These are phyloP conservation scores for Copsychus sechellarum DNA, from an alignment of 2,113 vertebrate species.

Conservation along the genomic window DNA sequence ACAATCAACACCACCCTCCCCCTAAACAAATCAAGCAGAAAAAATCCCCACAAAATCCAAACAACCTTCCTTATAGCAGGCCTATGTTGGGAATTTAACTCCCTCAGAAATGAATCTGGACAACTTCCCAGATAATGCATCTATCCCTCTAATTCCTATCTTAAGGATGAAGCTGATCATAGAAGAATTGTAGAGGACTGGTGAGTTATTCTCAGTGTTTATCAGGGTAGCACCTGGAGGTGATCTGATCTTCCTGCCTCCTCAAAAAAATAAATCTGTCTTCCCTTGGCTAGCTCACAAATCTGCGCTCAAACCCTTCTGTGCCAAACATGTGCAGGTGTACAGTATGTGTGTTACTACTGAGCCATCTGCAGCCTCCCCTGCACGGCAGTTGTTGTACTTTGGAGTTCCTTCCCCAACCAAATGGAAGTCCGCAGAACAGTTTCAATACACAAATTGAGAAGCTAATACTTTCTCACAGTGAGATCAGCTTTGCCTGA, in stretches of 20 bases:
- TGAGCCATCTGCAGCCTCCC: conserved; percentile 39
- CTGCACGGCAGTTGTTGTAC: conserved; percentile 5
- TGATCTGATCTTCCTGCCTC: conserved; percentile 55
- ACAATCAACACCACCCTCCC: neutral
- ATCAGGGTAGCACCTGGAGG: conserved; percentile 47
- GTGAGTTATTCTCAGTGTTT: conserved; percentile 42
- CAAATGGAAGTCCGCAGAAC: conserved; percentile 47
- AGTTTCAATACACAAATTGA: conserved; percentile 53
- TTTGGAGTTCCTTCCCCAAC: conserved; percentile 23
- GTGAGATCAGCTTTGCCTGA: conserved; percentile 35
- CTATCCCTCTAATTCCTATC: neutral
- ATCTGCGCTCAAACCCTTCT: conserved; percentile 46
- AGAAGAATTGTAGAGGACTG: neutral
- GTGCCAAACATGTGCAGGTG: conserved; percentile 54
- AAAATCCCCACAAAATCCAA: neutral
- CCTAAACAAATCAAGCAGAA: neutral
- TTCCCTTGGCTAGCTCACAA: conserved; percentile 30
- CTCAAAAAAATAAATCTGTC: conserved; percentile 61
- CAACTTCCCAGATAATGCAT: conserved; percentile 23
- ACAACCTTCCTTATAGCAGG: neutral
- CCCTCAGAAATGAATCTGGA: conserved; percentile 32
- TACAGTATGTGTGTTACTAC: conserved; percentile 33
- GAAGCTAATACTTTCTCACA: conserved; percentile 54
- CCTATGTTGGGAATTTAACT: neutral
- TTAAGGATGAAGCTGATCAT: conserved; percentile 19